phyloP scores from a whole-genome alignment of 2,797 vertebrate genomes.

The Pampus argenteus region DNA sequence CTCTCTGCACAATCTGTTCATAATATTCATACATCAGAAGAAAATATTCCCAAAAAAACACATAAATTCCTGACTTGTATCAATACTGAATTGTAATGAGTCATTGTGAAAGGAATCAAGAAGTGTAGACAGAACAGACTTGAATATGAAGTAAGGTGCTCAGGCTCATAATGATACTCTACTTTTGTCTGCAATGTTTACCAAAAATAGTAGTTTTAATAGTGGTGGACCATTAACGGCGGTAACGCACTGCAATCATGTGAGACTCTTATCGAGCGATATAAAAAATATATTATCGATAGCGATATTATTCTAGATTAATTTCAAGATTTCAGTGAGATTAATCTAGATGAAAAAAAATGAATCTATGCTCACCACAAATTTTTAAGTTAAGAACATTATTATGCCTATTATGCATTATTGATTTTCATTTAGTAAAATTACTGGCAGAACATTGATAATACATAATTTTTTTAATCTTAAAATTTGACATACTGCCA shows the following conservation, averaged over 20 bases:
- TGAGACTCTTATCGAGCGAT: too few species aligned
- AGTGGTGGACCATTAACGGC: too few species aligned
- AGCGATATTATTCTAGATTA: too few species aligned
- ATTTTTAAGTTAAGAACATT: not conserved
- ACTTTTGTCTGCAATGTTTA: not conserved
- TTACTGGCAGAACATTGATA: not conserved
- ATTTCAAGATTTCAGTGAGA: too few species aligned
- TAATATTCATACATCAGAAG: too few species aligned
- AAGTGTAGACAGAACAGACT: conserved; percentile 33
- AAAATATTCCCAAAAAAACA: conserved; percentile 16
- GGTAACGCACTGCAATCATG: too few species aligned
- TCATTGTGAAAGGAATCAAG: conserved; percentile 44
- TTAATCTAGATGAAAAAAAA: too few species aligned
- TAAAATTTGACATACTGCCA: not conserved
- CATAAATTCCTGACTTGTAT: conserved; percentile 31
- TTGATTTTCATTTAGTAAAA: not conserved
- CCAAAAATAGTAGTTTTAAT: too few species aligned
- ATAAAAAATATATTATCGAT: too few species aligned
- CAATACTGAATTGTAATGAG: conserved; percentile 23
- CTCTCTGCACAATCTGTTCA: too few species aligned
- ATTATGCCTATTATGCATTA: not conserved
- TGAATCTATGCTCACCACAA: too few species aligned
- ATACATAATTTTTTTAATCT: not conserved
- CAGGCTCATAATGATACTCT: not conserved
- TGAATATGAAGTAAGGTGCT: conserved; percentile 46